phyloP scores from a whole-genome alignment of 2,797 vertebrate species.

The Myiotriccus ornatus region DNA sequence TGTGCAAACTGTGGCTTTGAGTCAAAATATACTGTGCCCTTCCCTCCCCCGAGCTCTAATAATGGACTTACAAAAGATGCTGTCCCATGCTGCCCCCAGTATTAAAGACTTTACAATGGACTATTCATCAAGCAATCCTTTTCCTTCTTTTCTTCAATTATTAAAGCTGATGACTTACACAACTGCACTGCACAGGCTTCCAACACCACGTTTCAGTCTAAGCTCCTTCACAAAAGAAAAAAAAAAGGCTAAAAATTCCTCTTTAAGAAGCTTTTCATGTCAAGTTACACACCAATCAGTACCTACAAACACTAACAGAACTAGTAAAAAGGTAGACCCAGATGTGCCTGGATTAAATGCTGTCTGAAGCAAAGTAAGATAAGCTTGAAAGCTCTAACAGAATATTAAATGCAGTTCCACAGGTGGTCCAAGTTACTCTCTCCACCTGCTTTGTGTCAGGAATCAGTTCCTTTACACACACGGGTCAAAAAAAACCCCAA shows the following conservation, averaged over 20 bases:
- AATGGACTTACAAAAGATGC: not conserved
- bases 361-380: not conserved
- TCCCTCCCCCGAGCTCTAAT: not conserved
- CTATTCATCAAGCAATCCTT: not conserved
- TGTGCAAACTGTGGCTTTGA: not conserved
- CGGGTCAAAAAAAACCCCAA: not conserved
- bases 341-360: not conserved
- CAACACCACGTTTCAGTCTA: not conserved
- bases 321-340: not conserved
- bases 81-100: not conserved
- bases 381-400: not conserved
- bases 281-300: not conserved
- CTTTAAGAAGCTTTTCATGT: not conserved
- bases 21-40: not conserved
- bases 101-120: not conserved
- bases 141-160: not conserved
- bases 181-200: not conserved
- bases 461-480: not conserved
- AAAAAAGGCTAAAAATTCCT: not conserved
- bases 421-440: not conserved
- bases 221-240: not conserved
- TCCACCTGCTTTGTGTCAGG: not conserved
- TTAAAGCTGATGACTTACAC: not conserved
- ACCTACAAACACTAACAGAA: not conserved
- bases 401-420: not conserved